Evolutionary conservation across 2,888 invertebrate genomes (phyloP).

Genomic region (Tuta absoluta): DNA sequence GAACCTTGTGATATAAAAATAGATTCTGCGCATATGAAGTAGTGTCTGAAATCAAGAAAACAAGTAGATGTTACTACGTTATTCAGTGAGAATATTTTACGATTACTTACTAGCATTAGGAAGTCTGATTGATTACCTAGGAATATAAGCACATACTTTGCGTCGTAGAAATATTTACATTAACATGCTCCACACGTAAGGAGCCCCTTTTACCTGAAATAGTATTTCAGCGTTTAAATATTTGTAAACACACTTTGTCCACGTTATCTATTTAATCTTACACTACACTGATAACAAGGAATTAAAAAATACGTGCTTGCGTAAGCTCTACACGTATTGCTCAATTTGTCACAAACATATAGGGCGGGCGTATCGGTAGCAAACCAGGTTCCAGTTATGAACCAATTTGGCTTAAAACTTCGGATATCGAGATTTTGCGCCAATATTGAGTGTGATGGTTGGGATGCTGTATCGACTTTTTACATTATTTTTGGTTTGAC

Average conservation of each 20-base stretch:
- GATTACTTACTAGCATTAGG: no score
- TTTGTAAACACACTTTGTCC: slow-evolving; percentile 32
- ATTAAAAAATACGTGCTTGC: slow-evolving; percentile 3
- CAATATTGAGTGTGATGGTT: no score
- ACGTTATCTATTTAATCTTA: slow-evolving; percentile 39
- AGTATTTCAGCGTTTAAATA: slow-evolving; percentile 32
- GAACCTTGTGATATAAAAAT: background rate
- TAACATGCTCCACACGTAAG: background rate
- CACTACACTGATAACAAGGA: slow-evolving; percentile 40
- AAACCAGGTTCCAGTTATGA: no score
- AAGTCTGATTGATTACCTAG: no score
- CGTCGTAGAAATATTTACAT: background rate
- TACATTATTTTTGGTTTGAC: no score
- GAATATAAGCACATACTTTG: no score
- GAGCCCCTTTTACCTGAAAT: slow-evolving; percentile 46
- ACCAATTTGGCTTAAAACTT: no score
- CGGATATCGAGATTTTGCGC: no score
- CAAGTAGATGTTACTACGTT: no score
- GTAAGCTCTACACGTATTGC: background rate
- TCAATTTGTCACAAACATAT: background rate
- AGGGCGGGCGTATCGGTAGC: background rate
- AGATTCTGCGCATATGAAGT: background rate
- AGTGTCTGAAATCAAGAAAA: background rate
- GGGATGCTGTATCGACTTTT: no score
- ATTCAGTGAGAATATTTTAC: no score